Evolutionary conservation across 2,113 vertebrate genomes (phyloP), one percentile per base, ranked within the genome.

Genomic region (Herpailurus yagouaroundi): DNA sequence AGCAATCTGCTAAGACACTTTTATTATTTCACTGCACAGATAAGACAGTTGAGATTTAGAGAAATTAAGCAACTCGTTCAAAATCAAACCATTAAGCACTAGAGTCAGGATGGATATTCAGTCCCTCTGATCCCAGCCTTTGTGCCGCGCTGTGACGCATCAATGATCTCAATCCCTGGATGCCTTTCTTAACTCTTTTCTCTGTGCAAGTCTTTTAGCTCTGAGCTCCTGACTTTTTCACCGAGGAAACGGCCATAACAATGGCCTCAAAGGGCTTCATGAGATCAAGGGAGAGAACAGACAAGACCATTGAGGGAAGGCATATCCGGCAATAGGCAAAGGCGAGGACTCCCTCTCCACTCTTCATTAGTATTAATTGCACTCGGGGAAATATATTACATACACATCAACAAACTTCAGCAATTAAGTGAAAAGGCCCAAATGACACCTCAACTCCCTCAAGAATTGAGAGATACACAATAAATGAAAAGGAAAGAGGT

Each of bases 301-400:
- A 55, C 9, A 0, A 1, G 15, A n/a, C 19, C 5, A 2, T 6
- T 7, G 31, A 15, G 4, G 5, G 7, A 4, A 52, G 13, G 15
- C 11, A 18, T 11, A 10, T 38, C 27, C 5, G 31, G 6, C 3
- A 1, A 14, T 33, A 36, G 21, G 3, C 2, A 5, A 38, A 19
- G 25, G 10, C 13, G 14, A 38, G 5, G 4, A 0, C 3, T 12
- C 7, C 2, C 6, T 45, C 11, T 79, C 57, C 50, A 11, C 21
- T 21, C 1, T 14, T 77, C 33, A 4, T 52, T 63, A n/a, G 48
- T 2, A 4, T 13, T 68, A 80, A 2, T 11, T 50, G 33, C 5
- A 50, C 23, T 89, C 60, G 25, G 66, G 66, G 16, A 92, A 66
- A n/a, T 1, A 16, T 13, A 15, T 52, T 15, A 7, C 38, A 15